Evolutionary conservation across 2,888 invertebrate genomes (phyloP), one percentile per base, ranked within the genome.

Genomic region (Poecilus cupreus): DNA sequence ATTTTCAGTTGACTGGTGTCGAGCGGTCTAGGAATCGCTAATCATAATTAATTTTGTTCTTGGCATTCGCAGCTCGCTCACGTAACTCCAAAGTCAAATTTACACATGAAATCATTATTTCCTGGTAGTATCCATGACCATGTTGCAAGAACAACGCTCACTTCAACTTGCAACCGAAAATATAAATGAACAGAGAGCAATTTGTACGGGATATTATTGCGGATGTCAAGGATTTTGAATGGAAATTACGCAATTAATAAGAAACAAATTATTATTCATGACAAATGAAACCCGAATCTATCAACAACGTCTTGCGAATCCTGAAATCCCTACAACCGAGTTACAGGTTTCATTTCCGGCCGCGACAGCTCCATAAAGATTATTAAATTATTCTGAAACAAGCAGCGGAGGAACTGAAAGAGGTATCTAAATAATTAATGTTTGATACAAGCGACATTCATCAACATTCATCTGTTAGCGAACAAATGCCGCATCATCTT

Each of bases 41-140:
- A 75, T 75, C 75, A 75, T 51, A 51, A 75, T 75, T 75, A 75
- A 75, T 75, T 75, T 51, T 75, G 75, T 51, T 51, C 51, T 75
- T 75, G 75, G 75, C 75, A 75, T 75, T 75, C 32, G 75, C 32
- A 51, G 51, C 11, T 51, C 51, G 75, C 49, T 75, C 75, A 75
- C 75, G 75, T 75, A 75, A 75, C 75, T 75, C 4, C 32, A 51
- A 75, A 75, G 51, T 51, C 51, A 75, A 75, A 75, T 51, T 75
- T 75, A 75, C 32, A 75, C 49, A 75, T 75, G 75, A 75, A 75
- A 51, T 75, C 75, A 75, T 75, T 75, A 72, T 46, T 72, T 72
- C 46, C 43, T 72, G 46, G 46, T 72, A 46, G 46, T 11, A 72
- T 72, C 37, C 18, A 16, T 18, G 18, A 32, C 24, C 5, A 26